A percentile compares a stretch with the other conserved stretches of the same genome.
These are phyloP conservation scores for Exaiptasia diaphana DNA, from an alignment of 64 coral and sea anemone species.

Conservation along the genomic window DNA sequence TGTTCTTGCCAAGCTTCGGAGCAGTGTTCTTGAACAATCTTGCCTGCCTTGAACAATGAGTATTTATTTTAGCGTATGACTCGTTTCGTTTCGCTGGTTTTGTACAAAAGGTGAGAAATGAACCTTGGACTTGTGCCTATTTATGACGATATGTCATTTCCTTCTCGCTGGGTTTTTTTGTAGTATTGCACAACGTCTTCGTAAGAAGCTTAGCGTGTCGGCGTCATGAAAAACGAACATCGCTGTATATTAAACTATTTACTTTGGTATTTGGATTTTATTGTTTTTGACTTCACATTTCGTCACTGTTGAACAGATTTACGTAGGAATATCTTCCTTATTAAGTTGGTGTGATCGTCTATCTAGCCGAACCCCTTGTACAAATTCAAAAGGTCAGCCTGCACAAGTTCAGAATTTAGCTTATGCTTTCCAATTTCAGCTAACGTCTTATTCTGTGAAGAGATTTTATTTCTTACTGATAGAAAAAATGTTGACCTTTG, in stretches of 20 bases:
- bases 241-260: background rate
- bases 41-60: background rate
- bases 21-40: too few species aligned
- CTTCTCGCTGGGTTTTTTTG: background rate
- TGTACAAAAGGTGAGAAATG: background rate
- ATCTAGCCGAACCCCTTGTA: too few species aligned
- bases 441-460: too few species aligned
- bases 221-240: background rate
- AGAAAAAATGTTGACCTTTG: too few species aligned
- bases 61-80: background rate
- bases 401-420: too few species aligned
- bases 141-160: too few species aligned
- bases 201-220: too few species aligned
- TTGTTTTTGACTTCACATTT: background rate
- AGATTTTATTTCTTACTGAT: too few species aligned
- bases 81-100: background rate
- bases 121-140: conserved; percentile 9
- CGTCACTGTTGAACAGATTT: background rate
- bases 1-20: too few species aligned
- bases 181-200: background rate
- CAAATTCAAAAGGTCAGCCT: too few species aligned
- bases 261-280: background rate
- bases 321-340: background rate
- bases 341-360: too few species aligned
- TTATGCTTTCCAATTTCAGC: too few species aligned